Conservation (phyloP, 2,113 vertebrate species). For the Mystacornis crossleyi region DNA sequence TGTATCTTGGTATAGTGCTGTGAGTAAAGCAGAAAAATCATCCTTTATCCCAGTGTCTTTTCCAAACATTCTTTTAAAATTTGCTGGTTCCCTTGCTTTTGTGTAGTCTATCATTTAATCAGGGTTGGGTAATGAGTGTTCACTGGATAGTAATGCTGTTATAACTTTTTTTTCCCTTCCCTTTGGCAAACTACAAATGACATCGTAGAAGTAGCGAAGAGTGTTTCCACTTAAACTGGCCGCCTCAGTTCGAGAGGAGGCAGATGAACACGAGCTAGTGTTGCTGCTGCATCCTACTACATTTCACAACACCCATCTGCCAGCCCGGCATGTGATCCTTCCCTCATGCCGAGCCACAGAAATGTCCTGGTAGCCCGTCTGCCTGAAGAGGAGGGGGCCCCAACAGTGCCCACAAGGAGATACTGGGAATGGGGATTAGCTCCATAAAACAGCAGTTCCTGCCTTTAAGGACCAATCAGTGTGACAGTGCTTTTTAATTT, state of each 20-base stretch:
- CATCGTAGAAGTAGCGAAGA: background rate
- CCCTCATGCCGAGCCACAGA: background rate
- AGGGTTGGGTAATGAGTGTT: background rate
- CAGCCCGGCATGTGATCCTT: background rate
- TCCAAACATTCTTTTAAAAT: background rate
- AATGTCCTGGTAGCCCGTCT: background rate
- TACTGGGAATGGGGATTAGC: background rate
- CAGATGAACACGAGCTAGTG: background rate
- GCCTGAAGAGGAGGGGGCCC: background rate
- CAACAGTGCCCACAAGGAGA: background rate
- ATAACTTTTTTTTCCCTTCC: background rate
- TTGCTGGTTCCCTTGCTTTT: background rate
- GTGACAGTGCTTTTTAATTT: background rate
- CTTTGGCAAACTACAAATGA: constrained; percentile 34
- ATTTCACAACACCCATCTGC: constrained; percentile 55
- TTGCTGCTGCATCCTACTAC: constrained; percentile 19
- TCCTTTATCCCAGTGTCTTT: background rate
- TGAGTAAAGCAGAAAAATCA: background rate
- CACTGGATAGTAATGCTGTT: background rate
- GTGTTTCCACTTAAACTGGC: constrained; percentile 39
- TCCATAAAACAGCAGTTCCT: background rate
- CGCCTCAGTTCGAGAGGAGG: background rate
- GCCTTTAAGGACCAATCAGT: background rate
- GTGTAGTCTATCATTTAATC: background rate
- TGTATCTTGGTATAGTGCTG: background rate